These are phyloP conservation scores for Merops nubicus DNA, from an alignment of 2,113 vertebrate genomes.

Conservation along the genomic window DNA sequence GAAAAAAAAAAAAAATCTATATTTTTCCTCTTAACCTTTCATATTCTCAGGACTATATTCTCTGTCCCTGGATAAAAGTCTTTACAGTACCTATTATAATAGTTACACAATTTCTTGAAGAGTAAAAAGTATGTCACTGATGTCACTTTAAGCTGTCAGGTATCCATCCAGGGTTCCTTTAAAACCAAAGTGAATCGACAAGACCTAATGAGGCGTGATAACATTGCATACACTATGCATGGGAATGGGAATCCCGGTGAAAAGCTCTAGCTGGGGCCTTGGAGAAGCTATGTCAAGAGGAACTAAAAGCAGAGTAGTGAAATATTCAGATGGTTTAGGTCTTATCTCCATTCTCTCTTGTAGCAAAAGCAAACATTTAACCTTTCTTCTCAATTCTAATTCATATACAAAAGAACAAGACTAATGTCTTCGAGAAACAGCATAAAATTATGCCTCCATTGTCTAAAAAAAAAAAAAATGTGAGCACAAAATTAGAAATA, in stretches of 20 bases:
- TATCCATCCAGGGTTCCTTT: neutral
- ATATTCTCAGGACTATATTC: neutral
- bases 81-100: neutral
- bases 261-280: neutral
- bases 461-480: neutral
- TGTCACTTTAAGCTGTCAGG: neutral
- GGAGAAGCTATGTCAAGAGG: neutral
- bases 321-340: neutral
- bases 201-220: neutral
- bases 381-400: neutral
- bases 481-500: neutral
- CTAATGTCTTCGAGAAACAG: neutral
- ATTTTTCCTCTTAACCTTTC: slow-evolving; percentile 3
- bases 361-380: neutral
- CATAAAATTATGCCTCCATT: neutral
- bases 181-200: neutral
- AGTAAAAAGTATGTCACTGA: neutral
- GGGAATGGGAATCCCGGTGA: neutral
- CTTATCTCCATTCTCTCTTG: neutral
- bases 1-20: neutral
- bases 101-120: neutral
- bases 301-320: neutral
- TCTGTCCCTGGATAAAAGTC: neutral
- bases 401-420: neutral
- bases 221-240: neutral